Conservation (phyloP, 2,888 invertebrate genomes). For the Acanthosepion esculentum region DNA sequence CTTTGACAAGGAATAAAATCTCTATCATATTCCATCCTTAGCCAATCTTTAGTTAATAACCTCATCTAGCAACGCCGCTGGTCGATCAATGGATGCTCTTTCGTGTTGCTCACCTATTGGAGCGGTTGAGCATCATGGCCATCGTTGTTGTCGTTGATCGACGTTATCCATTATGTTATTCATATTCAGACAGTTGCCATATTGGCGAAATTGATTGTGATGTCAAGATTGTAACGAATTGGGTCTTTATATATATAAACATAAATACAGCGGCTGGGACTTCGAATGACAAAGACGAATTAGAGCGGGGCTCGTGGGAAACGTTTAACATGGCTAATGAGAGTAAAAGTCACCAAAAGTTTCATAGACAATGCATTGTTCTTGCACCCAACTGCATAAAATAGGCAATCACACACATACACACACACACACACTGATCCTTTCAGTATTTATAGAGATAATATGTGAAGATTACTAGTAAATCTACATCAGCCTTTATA, state of each 20-base stretch:
- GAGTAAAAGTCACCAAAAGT: constrained; percentile 18
- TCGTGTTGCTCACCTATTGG: neutral
- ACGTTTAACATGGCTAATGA: neutral
- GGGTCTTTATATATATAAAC: neutral
- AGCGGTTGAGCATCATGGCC: neutral
- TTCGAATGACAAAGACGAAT: neutral
- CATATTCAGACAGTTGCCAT: constrained; percentile 23
- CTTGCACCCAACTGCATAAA: neutral
- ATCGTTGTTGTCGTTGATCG: neutral
- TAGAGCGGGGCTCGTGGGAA: neutral
- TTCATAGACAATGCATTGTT: neutral
- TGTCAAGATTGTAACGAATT: constrained; percentile 21
- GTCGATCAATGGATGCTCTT: constrained; percentile 4
- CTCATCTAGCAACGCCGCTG: neutral
- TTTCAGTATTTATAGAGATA: neutral
- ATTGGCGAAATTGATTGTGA: constrained; percentile 22
- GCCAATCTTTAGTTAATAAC: constrained; percentile 33
- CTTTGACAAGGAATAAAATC: constrained; percentile 33
- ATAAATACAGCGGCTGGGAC: neutral
- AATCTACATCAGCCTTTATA: neutral
- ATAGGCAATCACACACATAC: neutral
- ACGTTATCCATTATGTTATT: constrained; percentile 20
- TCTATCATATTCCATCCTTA: constrained; percentile 33
- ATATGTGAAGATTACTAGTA: neutral
- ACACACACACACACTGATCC: neutral